These are phyloP conservation scores for Mirounga angustirostris DNA, from an alignment of 2,113 vertebrate species.

Conservation along the genomic window DNA sequence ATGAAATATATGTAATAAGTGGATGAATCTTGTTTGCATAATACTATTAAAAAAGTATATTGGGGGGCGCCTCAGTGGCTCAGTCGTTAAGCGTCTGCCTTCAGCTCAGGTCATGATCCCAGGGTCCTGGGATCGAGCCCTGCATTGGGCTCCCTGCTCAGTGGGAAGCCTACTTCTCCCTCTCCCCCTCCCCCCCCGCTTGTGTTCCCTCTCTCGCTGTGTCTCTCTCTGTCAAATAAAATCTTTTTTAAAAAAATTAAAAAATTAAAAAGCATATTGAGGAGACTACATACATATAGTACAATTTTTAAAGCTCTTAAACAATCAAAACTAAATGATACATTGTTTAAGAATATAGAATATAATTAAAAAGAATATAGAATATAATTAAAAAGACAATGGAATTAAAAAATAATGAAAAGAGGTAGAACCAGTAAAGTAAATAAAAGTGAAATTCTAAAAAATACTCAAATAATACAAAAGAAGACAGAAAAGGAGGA, in stretches of 20 bases:
- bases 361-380: too few species aligned
- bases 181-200: too few species aligned
- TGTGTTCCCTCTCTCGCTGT: too few species aligned
- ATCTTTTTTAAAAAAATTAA: too few species aligned
- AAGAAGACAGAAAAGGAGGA: neutral
- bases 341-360: neutral
- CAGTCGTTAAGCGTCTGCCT: too few species aligned
- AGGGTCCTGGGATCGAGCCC: too few species aligned
- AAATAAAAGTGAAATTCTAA: conserved; percentile 36
- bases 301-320: neutral
- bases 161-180: too few species aligned
- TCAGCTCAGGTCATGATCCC: too few species aligned
- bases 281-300: neutral
- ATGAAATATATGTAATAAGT: neutral
- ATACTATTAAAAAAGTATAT: neutral
- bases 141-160: too few species aligned
- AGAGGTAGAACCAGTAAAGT: neutral
- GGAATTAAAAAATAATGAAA: neutral
- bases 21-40: neutral
- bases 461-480: neutral
- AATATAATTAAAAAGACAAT: neutral
- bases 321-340: neutral
- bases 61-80: neutral
- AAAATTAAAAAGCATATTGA: neutral
- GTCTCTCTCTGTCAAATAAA: too few species aligned